Percentiles rank a stretch among this genome's conserved stretches.
These are phyloP conservation scores for Coccyzus lansbergi DNA, from an alignment of 2,797 vertebrate genomes.

Conservation along the genomic window DNA sequence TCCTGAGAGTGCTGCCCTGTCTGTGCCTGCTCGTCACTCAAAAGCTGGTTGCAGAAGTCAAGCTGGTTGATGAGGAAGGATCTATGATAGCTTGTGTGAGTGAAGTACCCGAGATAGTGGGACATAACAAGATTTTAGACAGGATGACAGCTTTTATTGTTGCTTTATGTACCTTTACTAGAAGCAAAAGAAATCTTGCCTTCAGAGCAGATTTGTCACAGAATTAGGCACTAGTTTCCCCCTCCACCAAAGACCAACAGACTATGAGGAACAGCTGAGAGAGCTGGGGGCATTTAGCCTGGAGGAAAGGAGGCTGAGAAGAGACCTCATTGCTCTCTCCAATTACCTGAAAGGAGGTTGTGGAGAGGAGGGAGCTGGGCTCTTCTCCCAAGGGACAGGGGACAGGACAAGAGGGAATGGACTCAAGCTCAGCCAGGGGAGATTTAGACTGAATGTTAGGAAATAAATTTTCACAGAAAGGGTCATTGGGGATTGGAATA, in stretches of 20 bases:
- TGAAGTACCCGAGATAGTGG: neutral
- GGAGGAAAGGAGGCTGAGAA: too few species aligned
- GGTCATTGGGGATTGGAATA: too few species aligned
- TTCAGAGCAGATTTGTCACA: neutral
- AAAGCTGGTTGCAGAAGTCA: neutral
- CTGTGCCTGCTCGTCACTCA: fast-evolving
- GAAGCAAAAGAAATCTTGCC: neutral
- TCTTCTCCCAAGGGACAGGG: too few species aligned
- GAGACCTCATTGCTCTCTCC: too few species aligned
- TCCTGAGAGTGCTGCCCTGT: neutral
- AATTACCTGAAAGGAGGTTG: too few species aligned
- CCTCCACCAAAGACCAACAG: neutral
- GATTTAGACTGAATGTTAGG: too few species aligned
- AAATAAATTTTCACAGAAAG: too few species aligned
- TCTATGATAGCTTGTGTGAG: neutral
- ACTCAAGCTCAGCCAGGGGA: too few species aligned
- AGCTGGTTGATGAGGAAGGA: neutral
- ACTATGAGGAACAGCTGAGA: too few species aligned
- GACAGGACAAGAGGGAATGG: too few species aligned
- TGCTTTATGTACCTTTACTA: neutral
- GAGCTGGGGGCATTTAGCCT: too few species aligned
- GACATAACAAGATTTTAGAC: neutral
- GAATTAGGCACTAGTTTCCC: neutral
- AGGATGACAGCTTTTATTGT: neutral
- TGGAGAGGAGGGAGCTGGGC: too few species aligned